Percentiles rank a stretch among this genome's conserved stretches.
Conservation (phyloP, 2,888 invertebrate species). For the Acrobasis repandana region DNA sequence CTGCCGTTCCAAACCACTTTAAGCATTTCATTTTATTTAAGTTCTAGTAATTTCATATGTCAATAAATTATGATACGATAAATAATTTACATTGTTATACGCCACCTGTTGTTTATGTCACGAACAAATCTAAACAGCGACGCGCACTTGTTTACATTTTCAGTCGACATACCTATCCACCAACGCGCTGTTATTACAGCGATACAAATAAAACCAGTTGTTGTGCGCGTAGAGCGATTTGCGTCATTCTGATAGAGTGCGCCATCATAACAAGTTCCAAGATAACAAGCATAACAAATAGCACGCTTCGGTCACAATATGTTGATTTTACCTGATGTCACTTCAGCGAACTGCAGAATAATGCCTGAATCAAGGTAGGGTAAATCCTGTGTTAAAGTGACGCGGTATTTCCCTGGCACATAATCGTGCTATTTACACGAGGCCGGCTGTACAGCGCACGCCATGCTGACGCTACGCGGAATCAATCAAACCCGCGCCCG, state of each 20-base stretch:
- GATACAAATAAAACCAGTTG: slow-evolving; percentile 21
- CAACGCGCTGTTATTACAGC: slow-evolving; percentile 25
- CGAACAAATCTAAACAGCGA: background rate
- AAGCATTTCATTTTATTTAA: background rate
- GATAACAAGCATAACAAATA: slow-evolving; percentile 43
- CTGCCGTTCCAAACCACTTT: background rate
- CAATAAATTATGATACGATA: background rate
- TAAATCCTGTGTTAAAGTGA: slow-evolving; percentile 36
- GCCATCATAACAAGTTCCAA: slow-evolving; percentile 52
- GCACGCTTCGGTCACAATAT: slow-evolving; percentile 14
- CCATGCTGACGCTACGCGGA: slow-evolving; percentile 43
- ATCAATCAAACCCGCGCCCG: slow-evolving; percentile 50
- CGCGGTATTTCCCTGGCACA: slow-evolving; percentile 63
- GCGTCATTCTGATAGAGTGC: slow-evolving; percentile 45
- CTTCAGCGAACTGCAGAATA: background rate
- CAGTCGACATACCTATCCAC: background rate
- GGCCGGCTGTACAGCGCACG: slow-evolving; percentile 44
- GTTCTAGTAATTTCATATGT: background rate
- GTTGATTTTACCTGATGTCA: slow-evolving; percentile 12
- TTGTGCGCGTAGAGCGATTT: slow-evolving; percentile 39
- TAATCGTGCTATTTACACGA: slow-evolving; percentile 41
- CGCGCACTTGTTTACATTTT: slow-evolving; percentile 41
- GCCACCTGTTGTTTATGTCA: background rate
- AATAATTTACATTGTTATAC: background rate
- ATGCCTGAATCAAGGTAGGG: background rate